phyloP scores from a whole-genome alignment of 1,140 invertebrate species.

The Caenorhabditis inopinata region DNA sequence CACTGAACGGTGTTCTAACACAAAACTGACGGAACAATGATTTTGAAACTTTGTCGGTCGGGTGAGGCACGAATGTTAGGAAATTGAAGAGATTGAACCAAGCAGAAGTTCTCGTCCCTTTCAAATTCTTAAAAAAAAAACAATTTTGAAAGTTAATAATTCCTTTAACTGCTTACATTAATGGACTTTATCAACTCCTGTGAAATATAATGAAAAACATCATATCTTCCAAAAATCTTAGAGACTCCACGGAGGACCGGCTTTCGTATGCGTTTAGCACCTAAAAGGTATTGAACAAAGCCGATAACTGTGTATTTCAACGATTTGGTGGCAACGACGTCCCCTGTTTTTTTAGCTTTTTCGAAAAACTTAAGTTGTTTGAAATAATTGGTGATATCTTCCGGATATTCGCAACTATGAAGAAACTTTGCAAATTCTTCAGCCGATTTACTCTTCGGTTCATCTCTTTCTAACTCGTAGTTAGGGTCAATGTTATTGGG shows the following conservation, averaged over 20 bases:
- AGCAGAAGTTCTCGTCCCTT: not conserved
- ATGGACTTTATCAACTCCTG: not conserved
- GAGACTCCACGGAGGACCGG: not conserved
- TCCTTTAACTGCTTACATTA: not conserved
- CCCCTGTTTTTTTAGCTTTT: not conserved
- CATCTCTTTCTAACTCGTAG: not conserved
- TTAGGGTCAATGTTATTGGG: not conserved
- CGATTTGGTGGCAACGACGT: not conserved
- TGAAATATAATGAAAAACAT: constrained; percentile 5
- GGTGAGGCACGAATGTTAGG: not conserved
- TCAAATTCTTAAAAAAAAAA: not conserved
- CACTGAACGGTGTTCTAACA: not conserved
- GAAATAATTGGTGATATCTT: not conserved
- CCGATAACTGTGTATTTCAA: not conserved
- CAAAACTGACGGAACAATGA: not conserved
- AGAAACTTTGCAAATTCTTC: not conserved
- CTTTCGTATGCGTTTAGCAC: not conserved
- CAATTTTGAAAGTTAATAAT: not conserved
- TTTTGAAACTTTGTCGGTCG: not conserved
- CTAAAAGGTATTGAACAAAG: not conserved
- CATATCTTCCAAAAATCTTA: constrained; percentile 9
- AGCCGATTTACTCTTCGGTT: not conserved
- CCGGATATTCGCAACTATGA: not conserved
- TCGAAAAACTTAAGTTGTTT: not conserved
- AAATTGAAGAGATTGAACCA: constrained; percentile 33